Percentiles rank a stretch among this genome's conserved stretches.
These are phyloP conservation scores for Yponomeuta plumbellus DNA, from an alignment of 2,888 invertebrate genomes.

Conservation along the genomic window DNA sequence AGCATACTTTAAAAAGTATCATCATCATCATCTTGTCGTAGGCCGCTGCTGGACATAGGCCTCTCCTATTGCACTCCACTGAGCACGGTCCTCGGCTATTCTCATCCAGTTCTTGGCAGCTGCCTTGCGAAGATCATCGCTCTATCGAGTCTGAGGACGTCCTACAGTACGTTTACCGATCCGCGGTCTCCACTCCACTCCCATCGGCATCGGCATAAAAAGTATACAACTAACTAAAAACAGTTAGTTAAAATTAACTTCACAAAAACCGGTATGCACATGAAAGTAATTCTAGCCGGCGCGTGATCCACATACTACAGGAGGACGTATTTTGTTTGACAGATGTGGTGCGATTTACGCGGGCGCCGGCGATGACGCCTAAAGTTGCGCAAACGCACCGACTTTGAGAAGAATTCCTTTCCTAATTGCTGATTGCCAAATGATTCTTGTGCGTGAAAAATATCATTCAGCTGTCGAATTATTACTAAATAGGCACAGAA, in stretches of 20 bases:
- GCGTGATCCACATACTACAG: conserved; percentile 20
- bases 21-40: no score
- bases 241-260: not conserved
- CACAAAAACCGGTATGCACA: not conserved
- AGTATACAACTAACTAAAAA: no score
- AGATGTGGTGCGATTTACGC: conserved; percentile 44
- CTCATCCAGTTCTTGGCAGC: no score
- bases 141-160: no score
- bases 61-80: no score
- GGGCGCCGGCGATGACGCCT: not conserved
- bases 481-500: not conserved
- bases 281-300: not conserved
- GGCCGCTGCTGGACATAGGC: no score
- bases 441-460: not conserved
- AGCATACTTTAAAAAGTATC: not conserved
- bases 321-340: conserved; percentile 42
- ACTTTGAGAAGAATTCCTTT: conserved; percentile 40
- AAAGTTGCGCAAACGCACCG: conserved; percentile 42
- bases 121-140: no score
- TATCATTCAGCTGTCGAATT: not conserved
- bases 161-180: no score
- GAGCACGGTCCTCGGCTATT: no score
- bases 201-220: no score
- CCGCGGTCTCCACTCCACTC: no score
- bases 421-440: not conserved